Base-by-base conservation (phyloP, 2,888 invertebrate species). In the Amblyjoppa fuscipennis region DNA sequence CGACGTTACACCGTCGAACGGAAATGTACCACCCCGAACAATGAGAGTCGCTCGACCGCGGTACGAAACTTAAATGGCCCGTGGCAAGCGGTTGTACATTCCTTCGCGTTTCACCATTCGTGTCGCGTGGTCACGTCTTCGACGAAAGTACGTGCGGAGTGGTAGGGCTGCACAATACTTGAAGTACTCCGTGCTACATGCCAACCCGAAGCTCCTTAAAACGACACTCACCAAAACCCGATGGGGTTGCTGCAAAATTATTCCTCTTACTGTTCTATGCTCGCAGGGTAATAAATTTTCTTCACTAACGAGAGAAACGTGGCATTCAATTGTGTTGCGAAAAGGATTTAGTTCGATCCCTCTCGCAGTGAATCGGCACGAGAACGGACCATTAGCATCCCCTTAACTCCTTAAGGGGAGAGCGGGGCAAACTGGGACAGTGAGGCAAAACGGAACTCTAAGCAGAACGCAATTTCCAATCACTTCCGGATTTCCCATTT, bases 41-140 rank as follows among this genome's bases (percentile, higher is more conserved):
- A 59, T 68, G 28, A 61, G 75, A 76, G 75, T 79, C 82, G 68
- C 45, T 78, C 73, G 53, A 70, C 34, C 61, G 59, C 66, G 34
- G 74, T 80, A 80, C 79, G 61, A 80, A 83, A 83, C 83, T 83
- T 73, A 80, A 85, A 85, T 83, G 85, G 76, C 76, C 80, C 83
- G 85, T 82, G 76, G 79, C 82, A 66, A 59, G 61, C 70, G 76
- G 76, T 80, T 82, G 85, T 83, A 85, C 85, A 85, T 85, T 85
- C 85, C 85, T 85, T 76, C 82, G 85, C 82, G 85, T 85, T 81
- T 41, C 79, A 68, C 70, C 75, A 79, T 79, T 82, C 79, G 79
- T 51, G 75, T 71, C 70, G 56, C 75, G 81, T 59, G 81, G 81
- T 85, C 85, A 85, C 85, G 85, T 85, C 82, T 79, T 68, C 76